A percentile compares a stretch with the other conserved stretches of the same genome.
phyloP scores from a whole-genome alignment of 2,113 vertebrate species.

The Xerus inauris region DNA sequence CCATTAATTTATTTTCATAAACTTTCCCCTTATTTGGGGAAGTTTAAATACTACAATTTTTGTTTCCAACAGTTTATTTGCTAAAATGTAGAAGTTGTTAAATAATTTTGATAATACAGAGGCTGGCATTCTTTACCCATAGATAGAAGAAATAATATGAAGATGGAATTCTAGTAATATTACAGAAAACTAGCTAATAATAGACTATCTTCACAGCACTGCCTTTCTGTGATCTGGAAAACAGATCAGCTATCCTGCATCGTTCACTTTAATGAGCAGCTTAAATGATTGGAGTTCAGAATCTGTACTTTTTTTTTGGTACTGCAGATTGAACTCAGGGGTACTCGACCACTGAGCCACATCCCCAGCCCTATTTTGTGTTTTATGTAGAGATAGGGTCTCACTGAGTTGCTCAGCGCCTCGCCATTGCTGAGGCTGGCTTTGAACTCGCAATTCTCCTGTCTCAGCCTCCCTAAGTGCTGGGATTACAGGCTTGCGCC shows the following conservation, averaged over 20 bases:
- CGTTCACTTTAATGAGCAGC: constrained; percentile 49
- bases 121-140: background rate
- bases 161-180: background rate
- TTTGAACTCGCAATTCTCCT: no score
- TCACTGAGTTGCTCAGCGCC: no score
- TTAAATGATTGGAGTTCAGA: constrained; percentile 36
- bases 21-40: background rate
- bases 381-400: no score
- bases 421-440: no score
- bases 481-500: no score
- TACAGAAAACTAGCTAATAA: constrained; percentile 44
- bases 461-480: no score
- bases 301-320: no score
- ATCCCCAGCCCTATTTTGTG: no score
- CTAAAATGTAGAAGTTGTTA: background rate
- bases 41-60: background rate
- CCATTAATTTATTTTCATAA: constrained; percentile 57
- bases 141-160: background rate
- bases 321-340: no score
- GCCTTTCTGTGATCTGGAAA: constrained; percentile 29
- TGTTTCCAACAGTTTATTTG: background rate
- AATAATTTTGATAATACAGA: constrained; percentile 12
- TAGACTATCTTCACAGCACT: background rate
- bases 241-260: background rate
- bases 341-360: no score